Conservation (phyloP, 2,888 invertebrate species). For the Clepsis dumicolana region DNA sequence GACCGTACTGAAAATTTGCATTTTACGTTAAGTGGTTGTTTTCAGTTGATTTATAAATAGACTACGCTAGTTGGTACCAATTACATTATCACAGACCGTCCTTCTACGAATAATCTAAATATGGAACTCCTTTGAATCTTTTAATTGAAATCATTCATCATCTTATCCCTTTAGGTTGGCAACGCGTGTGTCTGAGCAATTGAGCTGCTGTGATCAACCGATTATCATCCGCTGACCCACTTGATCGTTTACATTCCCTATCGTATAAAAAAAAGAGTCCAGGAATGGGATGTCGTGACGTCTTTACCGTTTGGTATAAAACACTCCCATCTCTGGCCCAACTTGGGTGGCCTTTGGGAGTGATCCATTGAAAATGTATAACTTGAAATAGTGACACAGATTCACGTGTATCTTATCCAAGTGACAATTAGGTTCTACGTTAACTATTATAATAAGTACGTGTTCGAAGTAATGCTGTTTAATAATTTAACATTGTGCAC, state of each 20-base stretch:
- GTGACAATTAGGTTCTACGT: constrained; percentile 14
- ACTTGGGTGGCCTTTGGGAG: constrained; percentile 25
- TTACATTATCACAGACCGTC: constrained; percentile 3
- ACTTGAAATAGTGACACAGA: constrained; percentile 12
- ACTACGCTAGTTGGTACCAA: constrained; percentile 1
- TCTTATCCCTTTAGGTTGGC: too few species aligned
- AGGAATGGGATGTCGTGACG: constrained; percentile 19
- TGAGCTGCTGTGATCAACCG: too few species aligned
- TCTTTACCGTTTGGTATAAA: constrained; percentile 22
- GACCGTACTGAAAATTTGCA: constrained; percentile 1
- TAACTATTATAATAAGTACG: not conserved
- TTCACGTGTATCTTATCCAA: constrained; percentile 11
- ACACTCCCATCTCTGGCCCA: constrained; percentile 9
- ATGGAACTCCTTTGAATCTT: constrained; percentile 8
- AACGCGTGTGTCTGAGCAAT: too few species aligned
- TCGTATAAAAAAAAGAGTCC: too few species aligned
- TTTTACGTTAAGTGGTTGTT: constrained; percentile 3
- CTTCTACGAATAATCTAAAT: constrained; percentile 3
- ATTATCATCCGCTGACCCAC: too few species aligned
- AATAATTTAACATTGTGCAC: not conserved
- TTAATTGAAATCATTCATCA: constrained; percentile 5
- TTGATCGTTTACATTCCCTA: too few species aligned
- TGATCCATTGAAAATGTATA: constrained; percentile 19
- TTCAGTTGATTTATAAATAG: constrained; percentile 8
- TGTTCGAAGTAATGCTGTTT: not conserved